Evolutionary conservation across 1,140 invertebrate species (phyloP).

Genomic region (Philaenus spumarius): DNA sequence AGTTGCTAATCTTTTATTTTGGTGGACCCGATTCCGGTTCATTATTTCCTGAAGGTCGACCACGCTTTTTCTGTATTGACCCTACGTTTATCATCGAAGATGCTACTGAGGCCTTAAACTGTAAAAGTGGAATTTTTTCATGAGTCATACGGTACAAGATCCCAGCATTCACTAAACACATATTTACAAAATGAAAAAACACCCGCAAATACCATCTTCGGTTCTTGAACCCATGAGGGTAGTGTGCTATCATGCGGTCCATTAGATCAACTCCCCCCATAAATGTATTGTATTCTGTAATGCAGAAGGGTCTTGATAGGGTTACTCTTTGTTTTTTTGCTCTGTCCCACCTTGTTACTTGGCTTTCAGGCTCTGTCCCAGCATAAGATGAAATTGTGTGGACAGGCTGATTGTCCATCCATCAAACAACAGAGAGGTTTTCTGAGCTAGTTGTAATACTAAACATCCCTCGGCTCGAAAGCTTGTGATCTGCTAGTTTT

Average conservation of each 20-base stretch:
- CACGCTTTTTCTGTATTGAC: background rate
- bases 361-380: slow-evolving; percentile 12
- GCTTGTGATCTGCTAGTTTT: background rate
- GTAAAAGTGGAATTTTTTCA: slow-evolving; percentile 11
- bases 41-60: slow-evolving; percentile 4
- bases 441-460: slow-evolving; percentile 18
- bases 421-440: slow-evolving; percentile 22
- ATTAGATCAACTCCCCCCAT: slow-evolving; percentile 31
- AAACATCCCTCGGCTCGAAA: slow-evolving; percentile 7
- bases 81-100: slow-evolving; percentile 1
- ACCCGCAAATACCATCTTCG: slow-evolving; percentile 31
- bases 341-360: slow-evolving; percentile 20
- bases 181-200: slow-evolving; percentile 30
- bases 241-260: slow-evolving; percentile 28
- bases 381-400: background rate
- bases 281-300: slow-evolving; percentile 14
- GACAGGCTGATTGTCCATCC: slow-evolving; percentile 27
- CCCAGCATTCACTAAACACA: slow-evolving; percentile 31
- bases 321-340: slow-evolving; percentile 25
- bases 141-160: slow-evolving; percentile 16
- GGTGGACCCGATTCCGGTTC: background rate
- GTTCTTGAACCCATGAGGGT: slow-evolving; percentile 22
- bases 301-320: slow-evolving; percentile 24
- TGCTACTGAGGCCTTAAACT: slow-evolving; percentile 17
- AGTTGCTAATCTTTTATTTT: background rate